phyloP scores from a whole-genome alignment of 2,888 invertebrate species.

The Dusona sp. region DNA sequence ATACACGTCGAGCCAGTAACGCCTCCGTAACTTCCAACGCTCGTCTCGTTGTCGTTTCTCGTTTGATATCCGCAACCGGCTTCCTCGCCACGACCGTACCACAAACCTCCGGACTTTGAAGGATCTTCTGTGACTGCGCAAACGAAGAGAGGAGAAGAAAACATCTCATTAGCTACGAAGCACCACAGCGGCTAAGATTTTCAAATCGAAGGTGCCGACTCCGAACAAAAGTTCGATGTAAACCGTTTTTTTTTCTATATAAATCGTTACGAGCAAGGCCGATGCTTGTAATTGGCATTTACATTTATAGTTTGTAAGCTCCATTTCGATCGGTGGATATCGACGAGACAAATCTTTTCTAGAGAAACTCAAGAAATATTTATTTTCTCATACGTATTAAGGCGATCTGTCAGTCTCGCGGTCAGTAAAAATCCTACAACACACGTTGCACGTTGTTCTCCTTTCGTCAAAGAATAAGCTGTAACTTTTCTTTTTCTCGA shows the following conservation, averaged over 20 bases:
- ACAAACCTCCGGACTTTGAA: slow-evolving; percentile 42
- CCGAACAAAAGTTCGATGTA: neutral
- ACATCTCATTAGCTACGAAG: neutral
- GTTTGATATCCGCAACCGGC: slow-evolving; percentile 48
- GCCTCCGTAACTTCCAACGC: slow-evolving; percentile 55
- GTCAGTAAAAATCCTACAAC: too few species aligned
- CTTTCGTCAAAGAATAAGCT: too few species aligned
- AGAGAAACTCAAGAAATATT: neutral
- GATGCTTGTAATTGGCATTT: neutral
- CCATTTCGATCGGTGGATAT: neutral
- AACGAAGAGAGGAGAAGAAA: slow-evolving; percentile 5
- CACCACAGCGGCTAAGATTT: neutral
- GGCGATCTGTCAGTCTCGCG: too few species aligned
- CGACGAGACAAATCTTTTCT: neutral
- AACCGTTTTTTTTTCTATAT: neutral
- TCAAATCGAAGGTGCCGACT: neutral
- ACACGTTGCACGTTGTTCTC: too few species aligned
- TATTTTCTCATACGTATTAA: neutral
- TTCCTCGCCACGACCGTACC: slow-evolving; percentile 34
- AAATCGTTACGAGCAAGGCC: neutral
- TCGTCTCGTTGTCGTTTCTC: slow-evolving; percentile 46
- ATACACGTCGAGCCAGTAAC: slow-evolving; percentile 27
- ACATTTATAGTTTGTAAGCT: neutral
- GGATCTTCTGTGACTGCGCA: slow-evolving; percentile 29
- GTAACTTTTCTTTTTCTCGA: too few species aligned